A percentile compares a stretch with the other conserved stretches of the same genome.
Conservation (phyloP, 2,888 invertebrate species). For the Podabrus alpinus region DNA sequence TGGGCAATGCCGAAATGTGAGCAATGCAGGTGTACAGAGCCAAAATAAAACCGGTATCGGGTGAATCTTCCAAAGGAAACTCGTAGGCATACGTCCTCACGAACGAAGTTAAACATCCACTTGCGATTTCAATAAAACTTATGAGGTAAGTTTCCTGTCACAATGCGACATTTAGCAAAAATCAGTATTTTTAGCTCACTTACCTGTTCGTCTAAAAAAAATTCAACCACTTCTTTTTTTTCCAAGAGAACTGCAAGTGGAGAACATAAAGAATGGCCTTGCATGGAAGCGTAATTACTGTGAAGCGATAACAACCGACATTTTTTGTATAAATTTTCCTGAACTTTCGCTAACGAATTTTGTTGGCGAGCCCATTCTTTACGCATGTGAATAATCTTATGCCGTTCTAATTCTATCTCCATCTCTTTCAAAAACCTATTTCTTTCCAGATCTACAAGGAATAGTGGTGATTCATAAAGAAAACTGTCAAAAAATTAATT, state of each 20-base stretch:
- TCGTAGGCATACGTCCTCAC: slow-evolving; percentile 6
- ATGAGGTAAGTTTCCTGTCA: slow-evolving; percentile 9
- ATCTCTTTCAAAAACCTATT: slow-evolving; percentile 4
- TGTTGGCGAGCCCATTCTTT: slow-evolving; percentile 21
- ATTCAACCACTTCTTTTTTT: neutral
- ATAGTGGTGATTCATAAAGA: neutral
- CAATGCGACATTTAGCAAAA: neutral
- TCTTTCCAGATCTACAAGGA: slow-evolving; percentile 14
- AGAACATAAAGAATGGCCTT: slow-evolving; percentile 13
- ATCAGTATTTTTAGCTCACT: neutral
- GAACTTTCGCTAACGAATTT: slow-evolving; percentile 11
- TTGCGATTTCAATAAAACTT: slow-evolving; percentile 14
- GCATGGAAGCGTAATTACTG: slow-evolving; percentile 13
- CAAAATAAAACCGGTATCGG: slow-evolving; percentile 12
- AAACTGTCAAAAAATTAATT: neutral
- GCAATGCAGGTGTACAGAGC: slow-evolving; percentile 8
- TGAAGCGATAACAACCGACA: slow-evolving; percentile 5
- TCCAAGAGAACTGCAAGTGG: slow-evolving; percentile 5
- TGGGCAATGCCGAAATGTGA: neutral
- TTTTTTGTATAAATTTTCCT: slow-evolving; percentile 10
- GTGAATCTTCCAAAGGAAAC: slow-evolving; percentile 12
- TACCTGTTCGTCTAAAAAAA: slow-evolving; percentile 5
- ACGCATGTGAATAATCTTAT: slow-evolving; percentile 7
- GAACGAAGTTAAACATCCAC: slow-evolving; percentile 10
- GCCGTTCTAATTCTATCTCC: slow-evolving; percentile 7